These are phyloP conservation scores for Glaucopsyche alexis DNA, from an alignment of 2,888 invertebrate species.

Conservation along the genomic window DNA sequence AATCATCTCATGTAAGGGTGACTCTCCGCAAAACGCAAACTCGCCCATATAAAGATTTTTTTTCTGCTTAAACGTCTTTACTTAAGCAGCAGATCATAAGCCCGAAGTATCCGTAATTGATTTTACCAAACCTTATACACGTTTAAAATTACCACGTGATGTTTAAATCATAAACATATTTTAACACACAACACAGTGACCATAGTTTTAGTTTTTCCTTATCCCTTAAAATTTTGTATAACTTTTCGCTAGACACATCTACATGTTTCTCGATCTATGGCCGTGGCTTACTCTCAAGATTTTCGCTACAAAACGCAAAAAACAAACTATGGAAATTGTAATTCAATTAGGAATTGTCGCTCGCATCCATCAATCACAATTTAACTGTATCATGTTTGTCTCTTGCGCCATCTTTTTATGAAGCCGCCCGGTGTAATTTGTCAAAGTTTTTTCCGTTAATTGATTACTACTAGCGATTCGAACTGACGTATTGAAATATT, in stretches of 20 bases:
- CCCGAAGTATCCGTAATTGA: no score
- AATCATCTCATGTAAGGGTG: no score
- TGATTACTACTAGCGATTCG: conserved; percentile 46
- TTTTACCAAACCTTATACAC: no score
- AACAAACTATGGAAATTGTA: conserved; percentile 49
- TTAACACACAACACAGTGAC: no score
- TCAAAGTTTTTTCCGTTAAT: conserved; percentile 70
- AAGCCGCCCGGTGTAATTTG: conserved; percentile 66
- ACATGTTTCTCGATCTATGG: not conserved
- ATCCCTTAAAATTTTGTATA: no score
- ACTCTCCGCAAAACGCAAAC: no score
- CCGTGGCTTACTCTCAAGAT: not conserved
- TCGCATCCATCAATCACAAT: conserved; percentile 72
- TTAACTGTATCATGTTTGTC: conserved; percentile 74
- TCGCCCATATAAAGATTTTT: no score
- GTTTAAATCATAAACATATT: no score
- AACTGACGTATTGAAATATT: conserved; percentile 51
- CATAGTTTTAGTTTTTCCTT: no score
- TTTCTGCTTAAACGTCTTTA: no score
- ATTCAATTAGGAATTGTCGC: conserved; percentile 71
- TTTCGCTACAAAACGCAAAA: conserved; percentile 42
- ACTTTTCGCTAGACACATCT: conserved; percentile 37
- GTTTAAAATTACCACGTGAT: no score
- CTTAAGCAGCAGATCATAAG: no score
- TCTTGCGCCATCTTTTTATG: conserved; percentile 55